Base-by-base conservation (phyloP, 2,888 invertebrate species). In the Sturmia bella region DNA sequence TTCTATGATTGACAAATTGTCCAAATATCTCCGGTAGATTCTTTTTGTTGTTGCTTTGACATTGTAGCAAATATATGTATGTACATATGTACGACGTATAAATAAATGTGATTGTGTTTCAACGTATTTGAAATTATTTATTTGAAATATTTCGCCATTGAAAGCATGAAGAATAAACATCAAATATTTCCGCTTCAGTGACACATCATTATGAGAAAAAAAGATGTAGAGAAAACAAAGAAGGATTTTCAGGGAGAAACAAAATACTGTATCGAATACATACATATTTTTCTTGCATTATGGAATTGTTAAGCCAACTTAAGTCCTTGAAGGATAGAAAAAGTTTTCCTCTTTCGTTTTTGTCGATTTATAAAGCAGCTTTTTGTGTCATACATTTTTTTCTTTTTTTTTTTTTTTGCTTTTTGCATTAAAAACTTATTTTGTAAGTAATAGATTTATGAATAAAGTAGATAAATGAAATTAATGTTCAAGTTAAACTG, bases 141-240 rank as follows among this genome's bases (percentile, higher is more conserved):
- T 66, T 75, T 57, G 66, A 69, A 61, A 64, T 52, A 56, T 64
- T 74, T 64, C 24, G 21, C 63, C 73, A 74, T 56, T 45, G 52
- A 45, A 75, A 70, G 77, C 70, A 70, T 70, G 32, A 56, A 70
- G 70, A 54, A 63, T 77, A 70, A 77, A 70, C 77, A 77, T 63
- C 77, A 77, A 77, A 77, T 77, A n/a, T 64, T 77, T 77, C 77
- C 77, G 77, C 69, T 77, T 77, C 63, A 64, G 61, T 77, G 70
- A 70, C 70, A 77, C 66, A 64, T 74, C 45, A 54, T 68, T 68
- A 68, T 19, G 43, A 32, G 32, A 52, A 59, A 32, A 41, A 59
- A 59, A 41, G 48, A 27, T 21, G 32, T 9, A 43, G 37, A 13
- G 2, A 57, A 15, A 39, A 50, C 50, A 37, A 48, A 32, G 21